phyloP scores from a whole-genome alignment of 2,888 invertebrate genomes.

The Athripsodes cinereus region DNA sequence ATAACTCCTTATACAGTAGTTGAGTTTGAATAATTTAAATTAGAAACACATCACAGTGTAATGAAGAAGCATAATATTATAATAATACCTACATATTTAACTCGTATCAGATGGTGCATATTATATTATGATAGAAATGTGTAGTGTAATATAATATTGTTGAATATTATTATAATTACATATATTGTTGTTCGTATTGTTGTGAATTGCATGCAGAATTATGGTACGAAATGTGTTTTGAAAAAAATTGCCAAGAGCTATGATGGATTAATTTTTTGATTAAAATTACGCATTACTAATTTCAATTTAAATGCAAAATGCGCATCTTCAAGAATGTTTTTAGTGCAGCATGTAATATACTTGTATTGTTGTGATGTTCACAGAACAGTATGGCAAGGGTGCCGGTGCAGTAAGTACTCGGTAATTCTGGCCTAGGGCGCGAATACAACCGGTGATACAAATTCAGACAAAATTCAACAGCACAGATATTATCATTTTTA shows the following conservation, averaged over 20 bases:
- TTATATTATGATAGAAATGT: no score
- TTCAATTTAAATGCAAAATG: constrained; percentile 15
- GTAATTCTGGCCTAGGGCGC: not conserved
- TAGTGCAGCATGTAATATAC: not conserved
- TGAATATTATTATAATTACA: no score
- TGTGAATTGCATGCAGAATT: not conserved
- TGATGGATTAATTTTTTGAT: constrained; percentile 13
- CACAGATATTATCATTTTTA: no score
- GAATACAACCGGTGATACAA: not conserved
- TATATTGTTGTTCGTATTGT: not conserved
- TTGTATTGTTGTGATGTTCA: no score
- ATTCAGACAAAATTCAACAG: no score
- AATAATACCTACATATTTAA: not conserved
- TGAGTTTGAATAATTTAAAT: not conserved
- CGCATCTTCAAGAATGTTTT: not conserved
- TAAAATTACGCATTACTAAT: constrained; percentile 16
- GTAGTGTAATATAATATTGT: no score
- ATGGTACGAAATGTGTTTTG: not conserved
- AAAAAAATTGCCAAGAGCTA: not conserved
- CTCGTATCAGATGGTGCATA: not conserved
- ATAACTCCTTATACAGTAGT: not conserved
- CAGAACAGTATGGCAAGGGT: not conserved
- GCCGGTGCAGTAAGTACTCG: not conserved
- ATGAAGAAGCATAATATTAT: not conserved
- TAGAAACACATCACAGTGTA: not conserved